phyloP scores from a whole-genome alignment of 2,797 vertebrate genomes.

The Eidolon dupreanum region DNA sequence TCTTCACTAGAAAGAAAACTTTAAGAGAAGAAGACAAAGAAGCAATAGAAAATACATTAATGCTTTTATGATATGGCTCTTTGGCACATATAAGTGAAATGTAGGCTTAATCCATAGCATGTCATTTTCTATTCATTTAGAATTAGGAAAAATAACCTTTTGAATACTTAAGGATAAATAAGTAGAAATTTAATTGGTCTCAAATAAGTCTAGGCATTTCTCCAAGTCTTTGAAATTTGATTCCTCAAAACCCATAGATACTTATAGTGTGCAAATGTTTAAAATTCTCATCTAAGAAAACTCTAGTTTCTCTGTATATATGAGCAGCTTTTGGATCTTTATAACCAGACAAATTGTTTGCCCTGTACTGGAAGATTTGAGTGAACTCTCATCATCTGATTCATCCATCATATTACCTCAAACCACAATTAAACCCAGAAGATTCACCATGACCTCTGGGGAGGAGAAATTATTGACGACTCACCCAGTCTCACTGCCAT shows the following conservation, averaged over 20 bases:
- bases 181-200: slow-evolving; percentile 48
- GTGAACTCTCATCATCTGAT: neutral
- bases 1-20: slow-evolving; percentile 18
- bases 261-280: slow-evolving; percentile 32
- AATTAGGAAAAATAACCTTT: slow-evolving; percentile 66
- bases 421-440: slow-evolving; percentile 16
- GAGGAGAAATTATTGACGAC: neutral
- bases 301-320: neutral
- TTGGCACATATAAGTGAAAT: slow-evolving; percentile 14
- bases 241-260: slow-evolving; percentile 20
- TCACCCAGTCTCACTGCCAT: neutral
- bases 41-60: slow-evolving; percentile 10
- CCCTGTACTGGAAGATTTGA: neutral
- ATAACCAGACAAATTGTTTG: slow-evolving; percentile 1
- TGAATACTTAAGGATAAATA: slow-evolving; percentile 42
- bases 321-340: slow-evolving; percentile 16
- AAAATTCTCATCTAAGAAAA: slow-evolving; percentile 38
- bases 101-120: slow-evolving; percentile 9
- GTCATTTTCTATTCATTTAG: slow-evolving; percentile 54
- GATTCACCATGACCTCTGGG: neutral
- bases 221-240: slow-evolving; percentile 50
- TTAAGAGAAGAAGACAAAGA: neutral
- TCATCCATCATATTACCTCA: neutral
- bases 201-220: slow-evolving; percentile 43
- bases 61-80: neutral